Evolutionary conservation across 2,888 invertebrate genomes (phyloP), one percentile per base, ranked within the genome.

Genomic region (Tortrix viridana): DNA sequence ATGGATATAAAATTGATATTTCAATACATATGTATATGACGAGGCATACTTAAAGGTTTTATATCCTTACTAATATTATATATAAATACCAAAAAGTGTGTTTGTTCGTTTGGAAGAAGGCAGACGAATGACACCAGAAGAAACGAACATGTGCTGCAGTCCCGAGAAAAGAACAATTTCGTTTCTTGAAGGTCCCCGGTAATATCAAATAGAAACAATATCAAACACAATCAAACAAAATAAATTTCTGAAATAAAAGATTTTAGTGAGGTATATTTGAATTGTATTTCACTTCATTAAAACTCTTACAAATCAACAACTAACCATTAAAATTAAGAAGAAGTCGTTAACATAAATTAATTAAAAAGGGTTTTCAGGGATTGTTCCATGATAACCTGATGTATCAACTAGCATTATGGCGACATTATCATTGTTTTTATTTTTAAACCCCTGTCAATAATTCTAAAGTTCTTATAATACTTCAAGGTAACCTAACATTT

Each of bases 281-380:
- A 76, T 69, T 72, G 66, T 68, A 71, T 76, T 53, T 78, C 74
- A 73, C 66, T 71, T 66, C 68, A 67, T 65, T 70, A 69, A 73
- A 71, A 71, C 67, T 80, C 70, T 75, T 75, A 76, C 69, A 77
- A 72, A 70, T 73, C 73, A 79, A 77, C 74, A 73, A 71, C 70
- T 69, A 67, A 68, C 69, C 67, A 72, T 70, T 65, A 49, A 41
- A 48, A 55, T 41, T 62, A 54, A 65, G 47, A 58, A 54, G 53
- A 50, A 62, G 56, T 56, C 49, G 37, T 50, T 56, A 62, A 56
- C 55, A 37, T 44, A 49, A n/a, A n/a, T n/a, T n/a, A n/a, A 61
- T 60, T 41, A 60, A 55, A 22, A 55, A 18, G 23, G 43, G 32
- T 5, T 50, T 43, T 32, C 32, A 22, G 1, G 53, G 16, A 14